A percentile compares a stretch with the other conserved stretches of the same genome.
Evolutionary conservation across 2,888 invertebrate genomes (phyloP).

Genomic region (Timandra comae): DNA sequence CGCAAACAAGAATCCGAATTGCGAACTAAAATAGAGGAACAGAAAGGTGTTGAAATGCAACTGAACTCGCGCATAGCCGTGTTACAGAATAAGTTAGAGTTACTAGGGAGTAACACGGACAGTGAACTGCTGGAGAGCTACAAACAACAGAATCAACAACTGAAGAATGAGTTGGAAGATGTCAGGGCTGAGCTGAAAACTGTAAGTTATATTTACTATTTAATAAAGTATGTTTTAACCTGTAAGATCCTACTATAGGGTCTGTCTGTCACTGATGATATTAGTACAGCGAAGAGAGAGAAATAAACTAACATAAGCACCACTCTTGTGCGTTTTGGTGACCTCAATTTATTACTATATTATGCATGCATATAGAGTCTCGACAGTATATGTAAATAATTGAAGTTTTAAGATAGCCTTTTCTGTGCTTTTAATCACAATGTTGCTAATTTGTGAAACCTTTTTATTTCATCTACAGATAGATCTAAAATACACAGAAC

Average conservation of each 20-base stretch:
- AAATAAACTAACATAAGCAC: too few relatives aligned
- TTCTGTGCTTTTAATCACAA: too few relatives aligned
- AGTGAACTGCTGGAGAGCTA: slow-evolving; percentile 49
- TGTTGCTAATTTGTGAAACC: too few relatives aligned
- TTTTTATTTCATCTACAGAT: slow-evolving; percentile 29
- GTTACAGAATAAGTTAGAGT: slow-evolving; percentile 54
- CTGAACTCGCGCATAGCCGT: slow-evolving; percentile 55
- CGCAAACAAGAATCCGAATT: slow-evolving; percentile 60
- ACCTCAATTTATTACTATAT: too few relatives aligned
- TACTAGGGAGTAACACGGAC: slow-evolving; percentile 45
- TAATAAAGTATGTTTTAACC: too few relatives aligned
- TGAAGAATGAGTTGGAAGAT: slow-evolving; percentile 48
- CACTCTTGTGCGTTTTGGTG: too few relatives aligned
- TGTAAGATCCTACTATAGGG: too few relatives aligned
- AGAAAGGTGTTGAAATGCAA: slow-evolving; percentile 59
- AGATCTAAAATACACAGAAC: slow-evolving; percentile 54
- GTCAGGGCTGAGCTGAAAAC: slow-evolving; percentile 53
- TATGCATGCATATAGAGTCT: too few relatives aligned
- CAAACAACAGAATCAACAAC: slow-evolving; percentile 50
- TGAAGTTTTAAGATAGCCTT: too few relatives aligned
- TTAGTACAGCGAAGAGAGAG: too few relatives aligned
- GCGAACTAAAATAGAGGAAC: slow-evolving; percentile 53
- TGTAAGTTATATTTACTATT: slow-evolving; percentile 28
- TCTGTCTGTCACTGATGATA: too few relatives aligned
- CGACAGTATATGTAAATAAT: too few relatives aligned